Evolutionary conservation across 2,797 vertebrate genomes (phyloP).

Genomic region (Lemur catta): DNA sequence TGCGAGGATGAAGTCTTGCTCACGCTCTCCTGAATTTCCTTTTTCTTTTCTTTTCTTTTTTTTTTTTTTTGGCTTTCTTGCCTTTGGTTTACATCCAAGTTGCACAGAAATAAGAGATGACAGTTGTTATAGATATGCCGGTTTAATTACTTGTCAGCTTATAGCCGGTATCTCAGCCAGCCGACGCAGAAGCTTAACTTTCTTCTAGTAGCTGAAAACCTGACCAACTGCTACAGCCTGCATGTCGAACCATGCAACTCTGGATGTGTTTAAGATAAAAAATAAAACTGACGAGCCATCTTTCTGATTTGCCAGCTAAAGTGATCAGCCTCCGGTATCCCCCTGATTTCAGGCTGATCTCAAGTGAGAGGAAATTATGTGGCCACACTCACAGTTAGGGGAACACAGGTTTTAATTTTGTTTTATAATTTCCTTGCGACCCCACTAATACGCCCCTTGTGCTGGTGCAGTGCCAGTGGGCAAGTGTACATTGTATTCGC

Average conservation of each 20-base stretch:
- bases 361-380: neutral
- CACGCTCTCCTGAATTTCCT: neutral
- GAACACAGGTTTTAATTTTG: neutral
- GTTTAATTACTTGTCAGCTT: slow-evolving; percentile 99
- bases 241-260: slow-evolving; percentile 92
- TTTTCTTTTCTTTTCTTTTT: slow-evolving; percentile 19
- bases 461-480: neutral
- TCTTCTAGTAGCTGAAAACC: slow-evolving; percentile 96
- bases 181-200: slow-evolving; percentile 96
- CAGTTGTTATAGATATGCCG: slow-evolving; percentile 98
- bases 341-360: slow-evolving; percentile 45
- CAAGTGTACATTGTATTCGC: neutral
- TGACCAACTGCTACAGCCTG: slow-evolving; percentile 95
- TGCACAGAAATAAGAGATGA: slow-evolving; percentile 98
- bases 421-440: slow-evolving; percentile 50
- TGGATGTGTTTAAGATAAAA: slow-evolving; percentile 93
- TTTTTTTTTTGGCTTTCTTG: slow-evolving; percentile 84
- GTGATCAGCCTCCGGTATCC: slow-evolving; percentile 85
- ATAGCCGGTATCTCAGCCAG: slow-evolving; percentile 96
- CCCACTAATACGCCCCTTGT: neutral
- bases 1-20: slow-evolving; percentile 85
- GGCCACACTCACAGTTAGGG: slow-evolving; percentile 4
- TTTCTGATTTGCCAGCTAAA: slow-evolving; percentile 90
- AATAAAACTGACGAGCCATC: slow-evolving; percentile 79
- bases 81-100: slow-evolving; percentile 96